Conservation (phyloP, 2,113 vertebrate genomes). For the Protobothrops flavoviridis region DNA sequence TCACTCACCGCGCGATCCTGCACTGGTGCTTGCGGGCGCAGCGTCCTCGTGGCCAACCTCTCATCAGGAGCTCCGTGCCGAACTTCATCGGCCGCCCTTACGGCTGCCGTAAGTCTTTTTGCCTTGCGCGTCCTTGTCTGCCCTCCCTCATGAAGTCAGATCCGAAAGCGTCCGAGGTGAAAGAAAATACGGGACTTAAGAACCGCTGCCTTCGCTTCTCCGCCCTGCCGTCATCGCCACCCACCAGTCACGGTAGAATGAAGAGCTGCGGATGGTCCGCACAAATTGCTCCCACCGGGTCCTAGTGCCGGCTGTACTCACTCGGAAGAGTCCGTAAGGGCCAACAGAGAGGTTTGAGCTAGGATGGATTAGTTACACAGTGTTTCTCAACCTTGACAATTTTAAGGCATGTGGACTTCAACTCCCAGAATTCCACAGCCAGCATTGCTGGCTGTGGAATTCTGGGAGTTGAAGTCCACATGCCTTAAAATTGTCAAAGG, state of each 20-base stretch:
- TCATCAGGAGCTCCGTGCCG: background rate
- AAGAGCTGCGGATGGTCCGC: background rate
- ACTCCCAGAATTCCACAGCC: too few species aligned
- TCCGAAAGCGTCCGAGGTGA: background rate
- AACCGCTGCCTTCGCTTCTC: background rate
- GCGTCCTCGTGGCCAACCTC: background rate
- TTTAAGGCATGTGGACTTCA: too few species aligned
- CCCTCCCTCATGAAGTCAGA: background rate
- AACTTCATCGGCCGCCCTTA: conserved; percentile 12
- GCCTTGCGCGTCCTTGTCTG: background rate
- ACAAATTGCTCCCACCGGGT: background rate
- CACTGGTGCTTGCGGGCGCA: too few species aligned
- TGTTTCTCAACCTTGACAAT: too few species aligned
- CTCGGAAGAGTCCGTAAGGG: background rate
- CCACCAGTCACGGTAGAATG: background rate
- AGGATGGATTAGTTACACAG: too few species aligned
- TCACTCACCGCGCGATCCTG: background rate
- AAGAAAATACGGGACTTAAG: background rate
- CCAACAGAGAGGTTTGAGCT: too few species aligned
- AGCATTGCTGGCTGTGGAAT: too few species aligned
- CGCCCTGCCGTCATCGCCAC: conserved; percentile 1
- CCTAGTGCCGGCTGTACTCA: background rate
- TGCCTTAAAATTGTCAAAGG: too few species aligned
- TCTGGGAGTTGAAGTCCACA: too few species aligned
- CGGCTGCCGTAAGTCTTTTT: background rate